These are phyloP conservation scores for Pipa parva DNA, from an alignment of 2,113 vertebrate species.

Conservation along the genomic window DNA sequence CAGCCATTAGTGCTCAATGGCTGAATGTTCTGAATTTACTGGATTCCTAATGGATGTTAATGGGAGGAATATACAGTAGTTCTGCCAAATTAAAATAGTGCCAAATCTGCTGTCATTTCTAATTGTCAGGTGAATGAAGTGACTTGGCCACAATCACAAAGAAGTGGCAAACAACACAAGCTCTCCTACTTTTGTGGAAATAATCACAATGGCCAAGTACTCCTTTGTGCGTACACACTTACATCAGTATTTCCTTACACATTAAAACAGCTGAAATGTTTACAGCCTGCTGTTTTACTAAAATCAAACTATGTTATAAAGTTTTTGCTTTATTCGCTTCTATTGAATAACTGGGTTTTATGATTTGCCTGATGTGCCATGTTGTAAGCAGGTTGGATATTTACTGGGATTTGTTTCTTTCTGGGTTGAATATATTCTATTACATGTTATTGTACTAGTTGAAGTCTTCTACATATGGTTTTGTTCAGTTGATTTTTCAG, in stretches of 20 bases:
- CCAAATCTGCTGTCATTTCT: conserved; percentile 9
- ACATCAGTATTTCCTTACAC: background rate
- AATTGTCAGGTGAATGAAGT: conserved; percentile 5
- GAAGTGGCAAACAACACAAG: background rate
- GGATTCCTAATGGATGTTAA: conserved; percentile 16
- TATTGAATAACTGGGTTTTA: too few species aligned
- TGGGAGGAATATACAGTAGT: conserved; percentile 8
- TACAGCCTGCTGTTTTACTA: background rate
- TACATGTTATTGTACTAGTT: too few species aligned
- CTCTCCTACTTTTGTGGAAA: background rate
- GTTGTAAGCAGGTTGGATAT: too few species aligned
- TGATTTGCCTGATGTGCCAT: too few species aligned
- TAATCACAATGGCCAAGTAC: too few species aligned
- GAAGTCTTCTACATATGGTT: too few species aligned
- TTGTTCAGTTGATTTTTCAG: too few species aligned
- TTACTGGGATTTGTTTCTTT: too few species aligned
- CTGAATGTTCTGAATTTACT: conserved; percentile 11
- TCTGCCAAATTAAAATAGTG: conserved; percentile 11
- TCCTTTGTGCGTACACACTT: too few species aligned
- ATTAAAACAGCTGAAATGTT: background rate
- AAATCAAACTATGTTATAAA: too few species aligned
- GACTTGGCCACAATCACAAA: conserved; percentile 8
- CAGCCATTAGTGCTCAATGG: conserved; percentile 6
- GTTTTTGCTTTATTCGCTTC: too few species aligned
- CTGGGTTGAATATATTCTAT: too few species aligned